These are phyloP conservation scores for Chiloscyllium punctatum DNA, from an alignment of 2,797 vertebrate genomes.

Conservation along the genomic window DNA sequence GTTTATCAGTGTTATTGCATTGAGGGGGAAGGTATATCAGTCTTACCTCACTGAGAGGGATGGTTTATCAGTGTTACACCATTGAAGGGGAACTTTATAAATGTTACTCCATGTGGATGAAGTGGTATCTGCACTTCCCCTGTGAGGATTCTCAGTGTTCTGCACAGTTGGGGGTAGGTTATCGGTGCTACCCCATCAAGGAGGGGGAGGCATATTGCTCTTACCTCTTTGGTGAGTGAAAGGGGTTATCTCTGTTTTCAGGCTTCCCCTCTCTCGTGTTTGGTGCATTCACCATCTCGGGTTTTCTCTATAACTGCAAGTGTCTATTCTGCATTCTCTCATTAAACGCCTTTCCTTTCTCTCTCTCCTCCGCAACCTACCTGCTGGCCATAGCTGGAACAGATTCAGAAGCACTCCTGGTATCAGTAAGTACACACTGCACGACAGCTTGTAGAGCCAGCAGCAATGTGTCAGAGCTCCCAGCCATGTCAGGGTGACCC, in stretches of 20 bases:
- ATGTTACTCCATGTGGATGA: not conserved
- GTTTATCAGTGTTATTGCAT: not conserved
- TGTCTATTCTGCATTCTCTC: not conserved
- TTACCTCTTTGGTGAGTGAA: not conserved
- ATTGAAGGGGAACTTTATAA: not conserved
- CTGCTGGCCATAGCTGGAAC: conserved; percentile 68
- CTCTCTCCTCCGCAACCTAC: conserved; percentile 34
- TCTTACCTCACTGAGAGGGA: no score
- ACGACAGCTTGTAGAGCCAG: not conserved
- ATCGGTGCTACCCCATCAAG: not conserved
- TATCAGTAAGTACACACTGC: conserved; percentile 74
- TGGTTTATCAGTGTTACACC: not conserved
- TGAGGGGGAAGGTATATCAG: no score
- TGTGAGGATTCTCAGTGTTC: not conserved
- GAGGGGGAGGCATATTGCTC: not conserved
- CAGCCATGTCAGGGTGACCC: not conserved
- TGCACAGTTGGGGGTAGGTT: not conserved
- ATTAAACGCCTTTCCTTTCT: conserved; percentile 29
- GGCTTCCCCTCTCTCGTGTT: not conserved
- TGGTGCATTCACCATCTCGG: not conserved
- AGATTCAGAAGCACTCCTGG: conserved; percentile 89
- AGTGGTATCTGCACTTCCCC: no score
- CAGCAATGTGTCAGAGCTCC: not conserved
- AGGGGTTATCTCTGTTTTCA: not conserved
- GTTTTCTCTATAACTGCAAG: not conserved